Evolutionary conservation across 2,888 invertebrate species (phyloP).

Genomic region (Plagodis dolabraria): DNA sequence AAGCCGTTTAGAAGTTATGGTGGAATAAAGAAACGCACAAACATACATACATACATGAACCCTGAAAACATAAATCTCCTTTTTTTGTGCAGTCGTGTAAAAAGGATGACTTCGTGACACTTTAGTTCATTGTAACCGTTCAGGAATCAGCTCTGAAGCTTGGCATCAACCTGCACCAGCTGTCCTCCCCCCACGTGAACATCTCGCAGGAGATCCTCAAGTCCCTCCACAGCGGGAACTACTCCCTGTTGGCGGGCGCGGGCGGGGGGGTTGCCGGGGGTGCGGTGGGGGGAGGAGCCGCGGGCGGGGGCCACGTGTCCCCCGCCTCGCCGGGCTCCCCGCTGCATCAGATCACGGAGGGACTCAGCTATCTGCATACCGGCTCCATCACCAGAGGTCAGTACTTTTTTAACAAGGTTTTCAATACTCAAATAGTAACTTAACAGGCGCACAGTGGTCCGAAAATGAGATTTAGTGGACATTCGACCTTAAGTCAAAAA

Average conservation of each 20-base stretch:
- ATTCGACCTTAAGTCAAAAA: too few species aligned
- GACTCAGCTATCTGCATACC: constrained; percentile 90
- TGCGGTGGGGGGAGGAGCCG: too few species aligned
- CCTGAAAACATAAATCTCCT: too few species aligned
- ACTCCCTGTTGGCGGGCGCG: constrained; percentile 38
- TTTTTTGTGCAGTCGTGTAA: too few species aligned
- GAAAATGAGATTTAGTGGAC: too few species aligned
- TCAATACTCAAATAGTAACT: too few species aligned
- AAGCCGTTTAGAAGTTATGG: too few species aligned
- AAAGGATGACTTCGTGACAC: not conserved
- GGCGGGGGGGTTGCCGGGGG: too few species aligned
- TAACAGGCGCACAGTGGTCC: too few species aligned
- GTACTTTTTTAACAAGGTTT: not conserved
- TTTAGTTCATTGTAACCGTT: constrained; percentile 5
- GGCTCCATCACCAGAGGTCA: constrained; percentile 88
- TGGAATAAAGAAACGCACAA: too few species aligned
- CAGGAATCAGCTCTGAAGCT: constrained; percentile 81
- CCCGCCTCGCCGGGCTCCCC: constrained; percentile 73
- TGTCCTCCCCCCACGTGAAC: constrained; percentile 58
- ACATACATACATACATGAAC: too few species aligned
- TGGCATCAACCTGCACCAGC: constrained; percentile 78
- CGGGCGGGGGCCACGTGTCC: constrained; percentile 53
- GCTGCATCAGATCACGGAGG: constrained; percentile 87
- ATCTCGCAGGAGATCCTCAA: constrained; percentile 65
- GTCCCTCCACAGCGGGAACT: constrained; percentile 49